Base-by-base conservation (phyloP, 2,888 invertebrate genomes). In the Ochropacha duplaris region DNA sequence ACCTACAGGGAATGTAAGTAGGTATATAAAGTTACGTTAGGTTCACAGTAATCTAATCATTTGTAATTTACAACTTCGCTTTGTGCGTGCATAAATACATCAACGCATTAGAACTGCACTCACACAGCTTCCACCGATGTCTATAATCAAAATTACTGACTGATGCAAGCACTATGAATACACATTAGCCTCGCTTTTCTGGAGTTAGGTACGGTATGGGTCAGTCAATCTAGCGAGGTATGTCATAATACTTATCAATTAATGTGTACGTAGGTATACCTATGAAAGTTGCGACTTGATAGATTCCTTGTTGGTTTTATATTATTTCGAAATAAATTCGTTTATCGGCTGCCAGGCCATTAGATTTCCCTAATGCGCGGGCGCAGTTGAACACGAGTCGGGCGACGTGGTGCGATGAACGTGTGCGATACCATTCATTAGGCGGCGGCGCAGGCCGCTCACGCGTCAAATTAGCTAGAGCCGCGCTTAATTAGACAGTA, bases 391-490 rank as follows among this genome's bases (percentile, higher is more conserved):
- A 78, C 81, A 80, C 83, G 83, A 80, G 81, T 79, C 73, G 67
- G 67, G 74, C 74, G 80, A 84, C 86, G 84, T 81, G 84, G 83
- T 62, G 81, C 82, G 92, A 92, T 92, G 88, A 86, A 90, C 90
- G 92, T 91, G 90, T 91, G 87, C 87, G 92, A 92, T 92, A 92
- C 85, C 83, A 90, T 92, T 92, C 92, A 92, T 92, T 92, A 92
- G 86, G 83, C 84, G 83, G 81, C 78, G 76, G 77, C 78, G 77
- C 78, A 76, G 78, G 74, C 78, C 75, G 78, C 84, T 83, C 87
- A 77, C 84, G 90, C 87, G 90, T 92, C 92, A 91, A 92, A 92
- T 92, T 92, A 92, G 90, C 83, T 78, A 76, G 74, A 78, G 74
- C 82, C 79, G 82, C 83, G 83, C 80, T 87, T 92, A 92, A 92